These are phyloP conservation scores for Scaptomyza pallida DNA, from an alignment of 1,140 invertebrate species.

Conservation along the genomic window DNA sequence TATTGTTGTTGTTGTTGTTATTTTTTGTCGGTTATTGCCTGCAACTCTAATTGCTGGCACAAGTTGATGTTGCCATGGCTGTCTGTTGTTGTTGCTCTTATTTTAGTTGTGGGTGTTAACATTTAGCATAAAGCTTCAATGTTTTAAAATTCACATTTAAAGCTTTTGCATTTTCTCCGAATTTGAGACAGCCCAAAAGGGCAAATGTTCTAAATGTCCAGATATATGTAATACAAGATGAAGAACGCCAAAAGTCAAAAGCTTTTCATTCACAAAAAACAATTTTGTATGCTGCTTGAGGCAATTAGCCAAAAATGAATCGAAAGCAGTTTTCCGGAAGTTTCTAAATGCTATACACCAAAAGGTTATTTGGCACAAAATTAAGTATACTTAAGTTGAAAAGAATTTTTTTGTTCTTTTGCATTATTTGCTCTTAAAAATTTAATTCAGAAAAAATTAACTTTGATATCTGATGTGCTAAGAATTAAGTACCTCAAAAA, in stretches of 20 bases:
- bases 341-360: too few species aligned
- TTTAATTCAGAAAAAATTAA: too few species aligned
- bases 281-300: too few species aligned
- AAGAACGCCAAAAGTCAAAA: not conserved
- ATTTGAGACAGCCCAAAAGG: conserved; percentile 22
- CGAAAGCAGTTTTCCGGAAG: not conserved
- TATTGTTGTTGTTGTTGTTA: not conserved
- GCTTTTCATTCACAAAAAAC: conserved; percentile 3
- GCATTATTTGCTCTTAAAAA: too few species aligned
- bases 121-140: conserved; percentile 45
- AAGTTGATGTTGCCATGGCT: conserved; percentile 12
- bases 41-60: conserved; percentile 66
- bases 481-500: too few species aligned
- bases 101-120: conserved; percentile 45
- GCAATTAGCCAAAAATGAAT: too few species aligned
- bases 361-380: too few species aligned
- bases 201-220: conserved; percentile 14
- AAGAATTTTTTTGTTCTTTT: too few species aligned
- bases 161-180: conserved; percentile 53
- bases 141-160: conserved; percentile 40
- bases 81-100: conserved; percentile 9
- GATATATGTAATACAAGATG: not conserved
- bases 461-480: too few species aligned
- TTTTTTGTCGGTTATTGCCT: conserved; percentile 20
- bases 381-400: too few species aligned